These are phyloP conservation scores for Zosterops japonicus DNA, from an alignment of 2,113 vertebrate genomes.

Conservation along the genomic window DNA sequence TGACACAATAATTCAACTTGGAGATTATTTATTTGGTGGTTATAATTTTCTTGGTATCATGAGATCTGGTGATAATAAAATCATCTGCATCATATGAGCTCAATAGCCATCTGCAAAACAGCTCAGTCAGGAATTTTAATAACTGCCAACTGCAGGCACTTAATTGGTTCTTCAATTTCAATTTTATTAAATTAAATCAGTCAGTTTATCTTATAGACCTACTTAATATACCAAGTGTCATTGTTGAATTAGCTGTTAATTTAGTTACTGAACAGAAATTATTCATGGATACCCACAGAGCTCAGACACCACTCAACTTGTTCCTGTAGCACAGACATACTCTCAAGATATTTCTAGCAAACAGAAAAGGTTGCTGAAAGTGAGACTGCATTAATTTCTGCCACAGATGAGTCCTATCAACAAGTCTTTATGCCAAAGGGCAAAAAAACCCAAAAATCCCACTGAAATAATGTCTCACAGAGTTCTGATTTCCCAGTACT, in stretches of 20 bases:
- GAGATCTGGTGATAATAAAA: not conserved
- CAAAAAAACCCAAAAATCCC: fast-evolving
- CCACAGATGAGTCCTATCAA: not conserved
- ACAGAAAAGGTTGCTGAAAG: not conserved
- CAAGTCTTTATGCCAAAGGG: not conserved
- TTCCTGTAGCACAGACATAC: not conserved
- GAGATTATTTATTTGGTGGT: not conserved
- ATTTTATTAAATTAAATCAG: not conserved
- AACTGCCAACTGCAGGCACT: not conserved
- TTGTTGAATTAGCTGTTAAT: not conserved
- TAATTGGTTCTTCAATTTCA: not conserved
- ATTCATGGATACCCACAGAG: not conserved
- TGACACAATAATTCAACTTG: not conserved
- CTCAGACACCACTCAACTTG: not conserved
- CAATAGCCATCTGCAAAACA: not conserved
- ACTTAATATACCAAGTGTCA: not conserved
- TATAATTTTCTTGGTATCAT: not conserved
- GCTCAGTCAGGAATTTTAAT: not conserved
- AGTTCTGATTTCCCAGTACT: not conserved
- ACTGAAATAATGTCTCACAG: not conserved
- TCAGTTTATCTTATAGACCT: not conserved
- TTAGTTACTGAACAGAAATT: not conserved
- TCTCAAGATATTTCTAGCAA: not conserved
- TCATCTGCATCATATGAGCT: not conserved
- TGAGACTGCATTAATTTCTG: not conserved